These are phyloP conservation scores for Acipenser ruthenus DNA, from an alignment of 2,797 vertebrate genomes.

Conservation along the genomic window DNA sequence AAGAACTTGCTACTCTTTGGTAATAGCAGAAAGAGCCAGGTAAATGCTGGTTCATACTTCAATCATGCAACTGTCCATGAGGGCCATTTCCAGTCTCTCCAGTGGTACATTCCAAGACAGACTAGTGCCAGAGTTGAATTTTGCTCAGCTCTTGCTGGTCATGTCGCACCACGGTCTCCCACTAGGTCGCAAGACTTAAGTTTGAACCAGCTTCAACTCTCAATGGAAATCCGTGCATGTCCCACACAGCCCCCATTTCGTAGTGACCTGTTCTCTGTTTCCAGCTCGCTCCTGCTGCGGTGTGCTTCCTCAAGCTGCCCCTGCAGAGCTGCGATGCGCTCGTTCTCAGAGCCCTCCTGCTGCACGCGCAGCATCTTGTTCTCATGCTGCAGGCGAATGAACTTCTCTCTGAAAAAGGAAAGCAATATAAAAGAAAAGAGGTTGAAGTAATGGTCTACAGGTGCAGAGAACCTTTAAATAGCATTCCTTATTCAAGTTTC, in stretches of 20 bases:
- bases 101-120: too few relatives aligned
- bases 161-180: too few relatives aligned
- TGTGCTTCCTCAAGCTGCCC: constrained; percentile 76
- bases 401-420: constrained; percentile 69
- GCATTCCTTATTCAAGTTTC: too few relatives aligned
- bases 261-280: constrained; percentile 84
- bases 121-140: too few relatives aligned
- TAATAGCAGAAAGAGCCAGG: too few relatives aligned
- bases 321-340: constrained; percentile 74
- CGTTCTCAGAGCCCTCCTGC: constrained; percentile 80
- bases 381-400: constrained; percentile 89
- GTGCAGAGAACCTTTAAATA: too few relatives aligned
- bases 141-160: too few relatives aligned
- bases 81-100: neutral
- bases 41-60: too few relatives aligned
- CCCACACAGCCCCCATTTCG: neutral
- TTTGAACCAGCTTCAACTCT: neutral
- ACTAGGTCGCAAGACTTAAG: too few relatives aligned
- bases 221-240: neutral
- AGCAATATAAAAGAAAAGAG: neutral
- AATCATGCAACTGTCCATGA: too few relatives aligned
- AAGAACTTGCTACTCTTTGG: too few relatives aligned
- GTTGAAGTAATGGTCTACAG: too few relatives aligned
- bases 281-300: constrained; percentile 69
- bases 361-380: constrained; percentile 92